Base-by-base conservation (phyloP, 2,888 invertebrate genomes). In the Pheosia tremula region DNA sequence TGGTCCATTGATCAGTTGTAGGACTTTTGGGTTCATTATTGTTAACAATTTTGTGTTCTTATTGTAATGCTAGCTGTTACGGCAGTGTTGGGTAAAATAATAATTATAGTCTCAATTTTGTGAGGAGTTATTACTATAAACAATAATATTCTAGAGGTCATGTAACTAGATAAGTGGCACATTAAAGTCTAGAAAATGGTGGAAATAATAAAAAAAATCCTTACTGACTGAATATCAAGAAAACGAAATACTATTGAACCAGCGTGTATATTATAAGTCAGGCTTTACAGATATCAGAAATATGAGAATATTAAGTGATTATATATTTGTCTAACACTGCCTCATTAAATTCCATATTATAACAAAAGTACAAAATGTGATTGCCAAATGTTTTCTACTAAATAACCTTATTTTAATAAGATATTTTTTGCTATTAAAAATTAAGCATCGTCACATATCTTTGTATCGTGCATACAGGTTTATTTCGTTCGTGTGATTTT, bases 311-410 rank as follows among this genome's bases (percentile, higher is more conserved):
- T 24, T 24, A 24, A 24, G 24, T 24, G 24, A 24, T 24, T 24
- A 24, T 1, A 24, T 24, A 69, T 72, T 72, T 75, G 69, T 65
- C 69, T 61, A 67, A 69, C 71, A 68, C 60, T 62, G 58, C 69
- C 63, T 69, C 24, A 66, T 64, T 72, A 69, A 70, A 67, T 66
- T 60, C 75, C 77, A 72, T 66, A 68, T 67, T 67, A 73, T 60
- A 80, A 75, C 67, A 67, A 79, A 78, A 87, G 85, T 86, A 88
- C 88, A 88, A 88, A 83, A 78, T 69, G 54, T 67, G 61, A 78
- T 79, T 86, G 88, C 88, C 88, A 89, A 88, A 84, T 79, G 79
- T 83, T 54, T 83, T 81, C 77, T 71, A 80, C 61, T 37, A 66
- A 62, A 43, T 55, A 63, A 53, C 60, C 66, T 68, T 70, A 74